Base-by-base conservation (phyloP, 1,140 invertebrate genomes). In the Drosophila arizonae region DNA sequence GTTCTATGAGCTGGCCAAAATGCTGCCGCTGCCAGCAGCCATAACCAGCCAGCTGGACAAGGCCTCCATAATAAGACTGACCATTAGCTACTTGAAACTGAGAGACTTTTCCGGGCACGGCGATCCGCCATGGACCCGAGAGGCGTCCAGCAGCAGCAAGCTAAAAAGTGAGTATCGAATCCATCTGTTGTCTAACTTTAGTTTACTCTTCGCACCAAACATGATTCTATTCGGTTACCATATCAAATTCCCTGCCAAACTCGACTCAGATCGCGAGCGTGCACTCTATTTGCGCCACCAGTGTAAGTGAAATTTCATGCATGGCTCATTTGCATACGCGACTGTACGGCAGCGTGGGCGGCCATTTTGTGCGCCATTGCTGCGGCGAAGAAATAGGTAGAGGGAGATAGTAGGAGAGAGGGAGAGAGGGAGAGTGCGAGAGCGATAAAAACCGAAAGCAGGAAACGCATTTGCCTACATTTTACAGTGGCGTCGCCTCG, bases 1-100 rank as follows among this genome's bases (percentile, higher is more conserved):
- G 93, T 99, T 99, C 93, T 99, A 99, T 93, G 98, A 99, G 93
- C 93, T 99, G 92, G 98, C 98, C 70, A 99, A 99, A 93, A 97
- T 99, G 96, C 93, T 99, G 76, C 98, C 98, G 0, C 94, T 99
- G 41, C 98, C 98, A 0, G 96, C 97, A 3, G 98, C 98, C 82
- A 99, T 99, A 92, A 99, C 98, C 76, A 97, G 96, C 75, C 98
- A 99, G 92, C 94, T 99, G 93, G 98, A 99, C 93, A 99, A 99
- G 93, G 98, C 98, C 24, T 99, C 98, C 85, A 99, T 99, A 92
- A 99, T 99, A 93, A 95, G 98, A 91, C 95, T 99, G 85, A 99
- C 98, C 78, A 99, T 99, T 91, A 98, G 97, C 92, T 99, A 98
- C 94, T 95, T 99, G 90, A 98, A 98, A 93, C 94, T 99, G 89